Evolutionary conservation across 2,797 vertebrate genomes (phyloP), one percentile per base, ranked within the genome.

Genomic region (Tachyglossus aculeatus): DNA sequence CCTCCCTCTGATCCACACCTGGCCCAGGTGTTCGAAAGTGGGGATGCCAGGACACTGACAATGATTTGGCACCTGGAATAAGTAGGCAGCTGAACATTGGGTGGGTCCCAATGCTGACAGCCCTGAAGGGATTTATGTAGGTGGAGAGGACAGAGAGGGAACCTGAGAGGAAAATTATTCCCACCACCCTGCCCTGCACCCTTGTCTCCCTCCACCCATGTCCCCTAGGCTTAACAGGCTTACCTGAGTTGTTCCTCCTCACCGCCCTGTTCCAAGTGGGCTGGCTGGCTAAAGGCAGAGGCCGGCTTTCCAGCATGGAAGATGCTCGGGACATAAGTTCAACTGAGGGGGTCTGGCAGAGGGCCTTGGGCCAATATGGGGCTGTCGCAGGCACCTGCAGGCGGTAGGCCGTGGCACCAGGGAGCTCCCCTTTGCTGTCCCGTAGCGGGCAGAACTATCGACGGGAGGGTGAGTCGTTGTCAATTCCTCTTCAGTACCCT

Each of bases 231-330:
- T 22, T 43, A 43, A 43, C 12, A 5, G 27, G 37, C 85, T 87
- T 85, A 87, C 85, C 85, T 87, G 72, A 57, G 34, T 57, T 5
- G 24, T 47, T 34, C 37, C 50, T 82, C 43, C 52, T 52, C 66
- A 71, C 67, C 38, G 48, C 59, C 27, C 1, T 41, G 29, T 51
- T 25, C 29, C 0, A 63, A n/a, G 50, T 58, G n/a, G 32, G 64
- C 47, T 22, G 29, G 40, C 19, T 24, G 67, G 32, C 1, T n/a
- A n/a, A n/a, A n/a, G 12, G 39, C 3, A 10, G 56, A 18, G 2
- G 22, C 12, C 14, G 56, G 3, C 25, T 7, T 2, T 81, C 73
- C 2, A 0, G 54, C 9, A 7, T 9, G 12, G 39, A 45, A 6
- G 14, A 1, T 1, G 21, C 63, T 9, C 21, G 25, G 1, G 75